A percentile compares a stretch with the other conserved stretches of the same genome.
Evolutionary conservation across 2,888 invertebrate genomes (phyloP).

Genomic region (Drepana falcataria): DNA sequence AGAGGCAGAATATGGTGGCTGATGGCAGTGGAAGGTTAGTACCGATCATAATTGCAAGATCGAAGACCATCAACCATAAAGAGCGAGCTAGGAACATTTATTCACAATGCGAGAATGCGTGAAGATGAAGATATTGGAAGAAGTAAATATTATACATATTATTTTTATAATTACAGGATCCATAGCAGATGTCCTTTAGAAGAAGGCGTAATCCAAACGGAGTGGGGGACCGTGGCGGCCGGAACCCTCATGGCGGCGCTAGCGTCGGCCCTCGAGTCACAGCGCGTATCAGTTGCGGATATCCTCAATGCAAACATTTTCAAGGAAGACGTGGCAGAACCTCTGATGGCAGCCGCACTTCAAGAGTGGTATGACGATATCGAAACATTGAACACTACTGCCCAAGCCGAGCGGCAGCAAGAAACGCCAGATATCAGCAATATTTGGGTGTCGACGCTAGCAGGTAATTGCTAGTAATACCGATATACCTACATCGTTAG

Average conservation of each 20-base stretch:
- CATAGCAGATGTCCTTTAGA: conserved; percentile 81
- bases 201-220: conserved; percentile 81
- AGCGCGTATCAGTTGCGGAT: conserved; percentile 71
- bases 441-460: conserved; percentile 80
- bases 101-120: too few relatives aligned
- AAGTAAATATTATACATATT: too few relatives aligned
- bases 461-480: conserved; percentile 50
- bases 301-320: conserved; percentile 62
- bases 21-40: conserved; percentile 42
- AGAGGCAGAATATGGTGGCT: conserved; percentile 42
- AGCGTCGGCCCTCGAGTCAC: conserved; percentile 80
- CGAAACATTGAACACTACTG: conserved; percentile 37
- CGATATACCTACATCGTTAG: too few relatives aligned
- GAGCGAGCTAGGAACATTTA: too few relatives aligned
- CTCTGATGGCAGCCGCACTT: conserved; percentile 50
- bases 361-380: conserved; percentile 60
- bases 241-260: conserved; percentile 80
- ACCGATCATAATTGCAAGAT: background rate
- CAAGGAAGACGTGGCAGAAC: conserved; percentile 57
- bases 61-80: too few relatives aligned
- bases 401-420: conserved; percentile 19
- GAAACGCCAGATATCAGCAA: conserved; percentile 69
- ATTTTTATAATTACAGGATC: conserved; percentile 35
- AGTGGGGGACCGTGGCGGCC: conserved; percentile 80
- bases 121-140: too few relatives aligned